Percentiles rank a stretch among this genome's conserved stretches.
Evolutionary conservation across 2,888 invertebrate genomes (phyloP).

Genomic region (Diachrysia chrysitis): DNA sequence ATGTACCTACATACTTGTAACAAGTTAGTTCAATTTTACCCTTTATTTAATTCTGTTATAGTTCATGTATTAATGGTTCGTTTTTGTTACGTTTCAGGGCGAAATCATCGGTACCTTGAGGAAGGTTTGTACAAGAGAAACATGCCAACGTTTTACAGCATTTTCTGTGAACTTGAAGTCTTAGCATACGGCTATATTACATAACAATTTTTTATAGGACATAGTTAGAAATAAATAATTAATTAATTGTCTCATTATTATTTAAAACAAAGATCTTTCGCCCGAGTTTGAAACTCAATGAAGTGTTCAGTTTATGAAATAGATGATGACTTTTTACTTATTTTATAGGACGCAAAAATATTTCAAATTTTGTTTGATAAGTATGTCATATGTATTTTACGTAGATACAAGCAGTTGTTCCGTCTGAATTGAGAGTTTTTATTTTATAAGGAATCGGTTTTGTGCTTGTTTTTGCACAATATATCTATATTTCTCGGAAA

Average conservation of each 20-base stretch:
- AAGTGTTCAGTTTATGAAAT: too few species aligned
- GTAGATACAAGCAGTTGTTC: neutral
- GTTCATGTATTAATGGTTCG: neutral
- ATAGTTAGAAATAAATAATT: neutral
- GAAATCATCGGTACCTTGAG: conserved; percentile 86
- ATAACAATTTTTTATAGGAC: conserved; percentile 12
- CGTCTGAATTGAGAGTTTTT: too few species aligned
- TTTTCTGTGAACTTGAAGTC: conserved; percentile 69
- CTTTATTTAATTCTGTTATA: too few species aligned
- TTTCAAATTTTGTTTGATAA: too few species aligned
- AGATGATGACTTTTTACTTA: too few species aligned
- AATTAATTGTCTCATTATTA: neutral
- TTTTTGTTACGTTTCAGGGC: conserved; percentile 73
- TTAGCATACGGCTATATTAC: conserved; percentile 35
- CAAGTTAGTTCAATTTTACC: too few species aligned
- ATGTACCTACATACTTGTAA: too few species aligned
- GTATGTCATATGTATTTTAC: too few species aligned
- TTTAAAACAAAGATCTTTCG: neutral
- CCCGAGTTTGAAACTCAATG: neutral
- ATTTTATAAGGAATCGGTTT: neutral
- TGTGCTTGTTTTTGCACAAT: neutral
- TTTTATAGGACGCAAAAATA: too few species aligned
- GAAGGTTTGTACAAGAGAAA: conserved; percentile 83
- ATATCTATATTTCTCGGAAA: neutral
- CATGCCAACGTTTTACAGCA: conserved; percentile 81